A percentile compares a stretch with the other conserved stretches of the same genome.
Evolutionary conservation across 2,797 vertebrate species (phyloP).

Genomic region (Zalophus californianus): DNA sequence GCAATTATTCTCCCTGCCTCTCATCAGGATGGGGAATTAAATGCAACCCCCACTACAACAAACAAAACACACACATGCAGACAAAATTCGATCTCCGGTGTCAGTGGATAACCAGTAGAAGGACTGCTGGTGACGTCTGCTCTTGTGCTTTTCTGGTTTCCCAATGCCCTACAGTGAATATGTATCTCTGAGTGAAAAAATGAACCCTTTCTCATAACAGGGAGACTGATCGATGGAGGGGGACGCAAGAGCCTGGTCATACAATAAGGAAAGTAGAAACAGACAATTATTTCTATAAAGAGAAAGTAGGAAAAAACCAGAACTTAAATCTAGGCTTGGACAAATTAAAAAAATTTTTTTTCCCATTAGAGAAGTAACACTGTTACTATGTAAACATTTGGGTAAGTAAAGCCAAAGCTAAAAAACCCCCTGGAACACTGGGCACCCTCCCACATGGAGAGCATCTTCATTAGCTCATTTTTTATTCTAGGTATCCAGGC

Average conservation of each 20-base stretch:
- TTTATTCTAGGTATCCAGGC: neutral
- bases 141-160: neutral
- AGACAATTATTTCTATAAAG: neutral
- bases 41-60: neutral
- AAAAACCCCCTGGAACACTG: neutral
- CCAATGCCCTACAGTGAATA: neutral
- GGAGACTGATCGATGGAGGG: neutral
- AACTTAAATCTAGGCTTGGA: neutral
- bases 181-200: neutral
- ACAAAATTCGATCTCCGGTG: neutral
- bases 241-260: neutral
- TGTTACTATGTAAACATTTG: neutral
- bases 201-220: neutral
- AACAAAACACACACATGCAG: neutral
- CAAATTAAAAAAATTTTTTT: neutral
- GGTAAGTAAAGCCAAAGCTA: neutral
- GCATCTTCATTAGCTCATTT: neutral
- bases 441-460: neutral
- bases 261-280: neutral
- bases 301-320: neutral
- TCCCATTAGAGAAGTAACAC: neutral
- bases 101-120: neutral
- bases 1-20: neutral
- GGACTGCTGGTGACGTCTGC: no score
- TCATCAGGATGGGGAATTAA: neutral